Evolutionary conservation across 2,888 invertebrate species (phyloP).

Genomic region (Ichneumoninae sp.): DNA sequence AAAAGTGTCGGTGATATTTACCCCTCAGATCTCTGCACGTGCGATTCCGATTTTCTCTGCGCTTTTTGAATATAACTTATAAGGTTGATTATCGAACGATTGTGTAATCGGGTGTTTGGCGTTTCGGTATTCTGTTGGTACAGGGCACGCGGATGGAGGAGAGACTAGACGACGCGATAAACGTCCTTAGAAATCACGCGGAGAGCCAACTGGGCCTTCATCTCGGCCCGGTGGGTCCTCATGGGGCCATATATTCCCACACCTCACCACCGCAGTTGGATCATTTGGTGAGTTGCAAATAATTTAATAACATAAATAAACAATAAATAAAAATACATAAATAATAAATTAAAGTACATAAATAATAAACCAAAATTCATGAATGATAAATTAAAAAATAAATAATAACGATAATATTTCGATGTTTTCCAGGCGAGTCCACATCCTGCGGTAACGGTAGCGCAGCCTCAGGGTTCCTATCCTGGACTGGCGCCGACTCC

Average conservation of each 20-base stretch:
- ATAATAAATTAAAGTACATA: background rate
- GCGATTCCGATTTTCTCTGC: constrained; percentile 55
- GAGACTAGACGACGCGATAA: constrained; percentile 97
- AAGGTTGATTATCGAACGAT: constrained; percentile 62
- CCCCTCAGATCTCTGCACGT: background rate
- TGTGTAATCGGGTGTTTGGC: constrained; percentile 79
- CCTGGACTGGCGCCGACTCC: constrained; percentile 85
- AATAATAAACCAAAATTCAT: background rate
- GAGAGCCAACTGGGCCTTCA: constrained; percentile 90
- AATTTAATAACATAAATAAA: background rate
- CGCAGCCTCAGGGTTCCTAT: constrained; percentile 84
- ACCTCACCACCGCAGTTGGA: constrained; percentile 86
- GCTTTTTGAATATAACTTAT: constrained; percentile 27
- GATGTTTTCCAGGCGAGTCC: constrained; percentile 82
- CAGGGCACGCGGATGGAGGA: constrained; percentile 98
- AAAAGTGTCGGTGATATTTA: background rate
- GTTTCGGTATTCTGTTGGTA: constrained; percentile 82
- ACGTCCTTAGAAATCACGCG: constrained; percentile 97
- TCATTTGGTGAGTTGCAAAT: constrained; percentile 83
- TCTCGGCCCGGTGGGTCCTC: constrained; percentile 84
- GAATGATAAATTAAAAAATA: background rate
- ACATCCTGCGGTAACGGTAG: constrained; percentile 83
- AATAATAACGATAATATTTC: background rate
- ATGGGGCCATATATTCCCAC: constrained; percentile 85
- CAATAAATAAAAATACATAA: background rate